Conservation (phyloP, 2,113 vertebrate genomes). For the Carollia perspicillata region DNA sequence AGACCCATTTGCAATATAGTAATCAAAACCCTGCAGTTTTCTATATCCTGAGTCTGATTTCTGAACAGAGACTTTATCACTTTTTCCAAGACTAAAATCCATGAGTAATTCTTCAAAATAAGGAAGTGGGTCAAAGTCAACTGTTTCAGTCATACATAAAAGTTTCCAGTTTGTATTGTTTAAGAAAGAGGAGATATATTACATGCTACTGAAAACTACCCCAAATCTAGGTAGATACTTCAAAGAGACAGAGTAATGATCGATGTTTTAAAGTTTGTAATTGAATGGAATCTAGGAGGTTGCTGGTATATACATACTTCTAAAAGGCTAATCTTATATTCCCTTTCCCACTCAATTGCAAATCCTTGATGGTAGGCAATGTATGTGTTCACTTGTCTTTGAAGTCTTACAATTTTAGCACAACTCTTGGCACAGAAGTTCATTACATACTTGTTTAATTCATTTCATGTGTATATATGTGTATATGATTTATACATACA, state of each 20-base stretch:
- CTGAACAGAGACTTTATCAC: conserved; percentile 67
- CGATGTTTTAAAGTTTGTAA: background rate
- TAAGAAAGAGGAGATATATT: background rate
- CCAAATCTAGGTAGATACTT: background rate
- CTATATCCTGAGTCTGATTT: conserved; percentile 45
- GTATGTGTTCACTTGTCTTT: background rate
- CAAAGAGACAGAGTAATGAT: background rate
- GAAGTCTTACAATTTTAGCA: background rate
- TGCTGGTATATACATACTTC: background rate
- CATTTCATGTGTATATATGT: background rate
- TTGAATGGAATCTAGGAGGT: background rate
- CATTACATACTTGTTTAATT: background rate
- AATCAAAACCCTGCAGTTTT: conserved; percentile 58
- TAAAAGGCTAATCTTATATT: background rate
- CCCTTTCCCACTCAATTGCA: background rate
- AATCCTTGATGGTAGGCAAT: background rate
- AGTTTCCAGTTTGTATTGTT: conserved; percentile 57
- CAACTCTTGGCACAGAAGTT: background rate
- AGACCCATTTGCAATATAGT: background rate
- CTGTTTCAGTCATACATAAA: conserved; percentile 54
- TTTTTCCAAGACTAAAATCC: conserved; percentile 71
- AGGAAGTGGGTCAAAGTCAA: conserved; percentile 72
- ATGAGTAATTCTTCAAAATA: conserved; percentile 69
- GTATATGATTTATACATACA: background rate
- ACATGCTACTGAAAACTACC: background rate